Conservation (phyloP, 1,140 invertebrate genomes). For the Paraescarpia echinospica region DNA sequence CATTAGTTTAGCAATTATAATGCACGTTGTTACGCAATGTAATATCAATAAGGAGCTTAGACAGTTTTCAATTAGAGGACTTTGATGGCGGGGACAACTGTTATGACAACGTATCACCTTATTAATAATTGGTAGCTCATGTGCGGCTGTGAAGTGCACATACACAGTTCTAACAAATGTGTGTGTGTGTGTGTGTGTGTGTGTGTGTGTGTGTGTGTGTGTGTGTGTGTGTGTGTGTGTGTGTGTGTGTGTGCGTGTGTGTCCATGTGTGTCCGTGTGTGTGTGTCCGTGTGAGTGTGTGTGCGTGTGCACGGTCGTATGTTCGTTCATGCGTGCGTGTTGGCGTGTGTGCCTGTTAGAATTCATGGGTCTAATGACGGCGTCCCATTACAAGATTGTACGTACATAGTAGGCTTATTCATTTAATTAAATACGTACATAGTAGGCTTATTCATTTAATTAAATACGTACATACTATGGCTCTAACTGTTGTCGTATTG, state of each 20-base stretch:
- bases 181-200: not conserved
- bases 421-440: not conserved
- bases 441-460: not conserved
- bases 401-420: not conserved
- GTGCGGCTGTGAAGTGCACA: not conserved
- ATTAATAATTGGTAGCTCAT: not conserved
- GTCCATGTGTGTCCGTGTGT: not conserved
- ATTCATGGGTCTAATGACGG: not conserved
- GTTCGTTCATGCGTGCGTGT: too few species aligned
- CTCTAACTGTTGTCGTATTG: not conserved
- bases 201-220: too few species aligned
- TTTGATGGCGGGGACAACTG: not conserved
- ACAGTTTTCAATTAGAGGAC: not conserved
- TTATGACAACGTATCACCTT: not conserved
- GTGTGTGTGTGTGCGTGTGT: too few species aligned
- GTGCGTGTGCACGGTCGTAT: too few species aligned
- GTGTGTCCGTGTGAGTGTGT: too few species aligned
- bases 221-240: too few species aligned
- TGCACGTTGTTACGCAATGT: not conserved
- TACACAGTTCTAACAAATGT: not conserved
- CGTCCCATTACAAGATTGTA: not conserved
- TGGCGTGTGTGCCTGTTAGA: not conserved
- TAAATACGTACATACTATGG: not conserved
- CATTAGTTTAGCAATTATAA: not conserved
- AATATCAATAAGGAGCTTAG: not conserved